A percentile compares a stretch with the other conserved stretches of the same genome.
Evolutionary conservation across 2,113 vertebrate species (phyloP).

Genomic region (Dromiciops gliroides): DNA sequence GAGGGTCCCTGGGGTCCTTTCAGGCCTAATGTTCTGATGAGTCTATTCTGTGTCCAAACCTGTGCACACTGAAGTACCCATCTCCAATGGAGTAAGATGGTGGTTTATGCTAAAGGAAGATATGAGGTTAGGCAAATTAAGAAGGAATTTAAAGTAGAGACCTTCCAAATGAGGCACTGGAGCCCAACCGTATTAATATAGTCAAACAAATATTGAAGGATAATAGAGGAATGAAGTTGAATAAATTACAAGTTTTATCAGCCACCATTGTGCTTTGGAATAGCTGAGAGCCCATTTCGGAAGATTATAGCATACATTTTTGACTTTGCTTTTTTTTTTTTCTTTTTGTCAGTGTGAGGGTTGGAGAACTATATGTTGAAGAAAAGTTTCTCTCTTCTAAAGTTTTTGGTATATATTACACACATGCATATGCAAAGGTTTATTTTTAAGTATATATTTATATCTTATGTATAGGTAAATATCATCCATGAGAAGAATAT

Average conservation of each 20-base stretch:
- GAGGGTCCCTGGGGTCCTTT: not conserved
- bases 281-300: conserved; percentile 74
- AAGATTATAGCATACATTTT: conserved; percentile 78
- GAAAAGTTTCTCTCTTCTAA: conserved; percentile 63
- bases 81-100: conserved; percentile 32
- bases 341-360: conserved; percentile 41
- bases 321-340: conserved; percentile 73
- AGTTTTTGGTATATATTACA: conserved; percentile 66
- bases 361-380: conserved; percentile 64
- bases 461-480: not conserved
- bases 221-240: conserved; percentile 80
- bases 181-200: conserved; percentile 78
- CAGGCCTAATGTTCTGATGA: not conserved
- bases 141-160: conserved; percentile 74
- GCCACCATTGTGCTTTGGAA: conserved; percentile 78
- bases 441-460: conserved; percentile 58
- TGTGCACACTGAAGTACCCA: not conserved
- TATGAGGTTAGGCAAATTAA: conserved; percentile 75
- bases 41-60: conserved; percentile 10
- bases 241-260: conserved; percentile 81
- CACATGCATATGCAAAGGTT: conserved; percentile 66
- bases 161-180: conserved; percentile 73
- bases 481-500: not conserved
- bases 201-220: conserved; percentile 80
- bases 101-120: conserved; percentile 59